Conservation (phyloP, 1,140 invertebrate genomes). For the Nasonia giraulti region DNA sequence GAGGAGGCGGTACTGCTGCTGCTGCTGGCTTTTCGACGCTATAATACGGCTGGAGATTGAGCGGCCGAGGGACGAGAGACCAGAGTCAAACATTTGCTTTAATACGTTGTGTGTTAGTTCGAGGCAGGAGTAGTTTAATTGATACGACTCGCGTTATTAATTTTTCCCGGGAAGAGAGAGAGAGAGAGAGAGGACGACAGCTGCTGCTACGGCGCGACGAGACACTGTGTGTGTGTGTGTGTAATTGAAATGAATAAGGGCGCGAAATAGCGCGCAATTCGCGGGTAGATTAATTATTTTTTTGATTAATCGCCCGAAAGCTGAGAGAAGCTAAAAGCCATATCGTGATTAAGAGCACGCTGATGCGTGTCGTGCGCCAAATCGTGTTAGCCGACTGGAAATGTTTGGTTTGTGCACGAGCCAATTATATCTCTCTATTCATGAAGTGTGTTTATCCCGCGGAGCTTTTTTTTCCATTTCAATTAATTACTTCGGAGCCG, state of each 20-base stretch:
- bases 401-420: no score
- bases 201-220: not conserved
- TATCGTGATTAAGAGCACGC: no score
- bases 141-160: not conserved
- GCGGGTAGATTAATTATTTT: no score
- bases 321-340: no score
- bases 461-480: no score
- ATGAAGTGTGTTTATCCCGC: no score
- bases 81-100: conserved; percentile 16
- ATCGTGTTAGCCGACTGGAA: no score
- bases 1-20: no score
- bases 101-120: not conserved
- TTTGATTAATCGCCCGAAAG: no score
- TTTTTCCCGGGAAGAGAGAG: not conserved
- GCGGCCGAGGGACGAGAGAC: not conserved
- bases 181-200: not conserved
- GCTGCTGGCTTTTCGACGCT: not conserved
- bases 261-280: not conserved
- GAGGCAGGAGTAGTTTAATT: not conserved
- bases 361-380: no score
- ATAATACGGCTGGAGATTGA: not conserved
- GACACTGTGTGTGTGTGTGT: not conserved
- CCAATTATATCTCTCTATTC: no score
- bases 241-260: not conserved
- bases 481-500: no score